Base-by-base conservation (phyloP, 2,797 vertebrate genomes). In the Lophotriccus pileatus region DNA sequence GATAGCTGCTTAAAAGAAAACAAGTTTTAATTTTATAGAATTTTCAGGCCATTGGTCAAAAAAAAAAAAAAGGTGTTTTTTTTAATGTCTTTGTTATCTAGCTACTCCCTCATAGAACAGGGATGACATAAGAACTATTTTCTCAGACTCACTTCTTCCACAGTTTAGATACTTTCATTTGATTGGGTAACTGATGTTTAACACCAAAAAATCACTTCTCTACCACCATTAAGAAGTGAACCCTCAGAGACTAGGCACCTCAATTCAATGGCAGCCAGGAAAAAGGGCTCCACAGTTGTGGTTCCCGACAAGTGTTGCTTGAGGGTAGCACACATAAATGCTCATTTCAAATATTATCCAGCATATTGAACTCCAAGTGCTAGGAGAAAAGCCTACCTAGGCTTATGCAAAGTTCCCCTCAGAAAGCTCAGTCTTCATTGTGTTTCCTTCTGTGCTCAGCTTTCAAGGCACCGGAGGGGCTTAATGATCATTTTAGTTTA, bases 381-480 rank as follows among this genome's bases (percentile, higher is more conserved):
- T n/a, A 39, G 12, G 27, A 83, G n/a, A 87, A 93, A 84, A 90
- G 30, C 19, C 36, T 37, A 41, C n/a, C 74, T 6, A 9, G 5
- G 16, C 34, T 39, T 32, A 28, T 81, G 58, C 43, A 90, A 70
- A 25, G 46, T 49, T 81, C 84, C 25, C 44, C 41, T 62, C 52
- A 50, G 41, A 82, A 87, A 73, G 14, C 21, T 86, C 41, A 14
- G 2, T 21, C 21, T 59, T 56, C 20, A 18, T 47, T 56, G 50
- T 0, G 1, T n/a, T 92, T 60, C 41, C 55, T 81, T 75, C 59
- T 1, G 3, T 7, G 37, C 0, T 0, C 15, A 39, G 32, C 34
- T 83, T 64, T 64, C 49, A 58, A 62, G 49, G 37, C 34, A 82
- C 24, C 21, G 76, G n/a, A 76, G 30, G 15, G 49, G 4, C 28